Evolutionary conservation across 2,888 invertebrate species (phyloP), one percentile per base, ranked within the genome.

Genomic region (Epicampocera succincta): DNA sequence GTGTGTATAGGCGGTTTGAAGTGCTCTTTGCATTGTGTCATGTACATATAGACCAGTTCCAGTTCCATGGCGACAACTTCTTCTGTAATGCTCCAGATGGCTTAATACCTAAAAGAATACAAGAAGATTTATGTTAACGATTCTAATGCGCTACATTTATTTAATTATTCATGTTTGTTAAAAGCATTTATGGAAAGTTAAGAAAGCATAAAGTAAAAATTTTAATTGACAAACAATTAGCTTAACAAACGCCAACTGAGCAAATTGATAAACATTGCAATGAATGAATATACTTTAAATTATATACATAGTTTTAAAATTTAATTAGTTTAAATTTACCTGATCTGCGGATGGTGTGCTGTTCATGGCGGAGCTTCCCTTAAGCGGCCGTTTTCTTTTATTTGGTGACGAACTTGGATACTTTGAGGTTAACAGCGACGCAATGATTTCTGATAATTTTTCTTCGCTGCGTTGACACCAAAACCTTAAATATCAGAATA

Each of bases 381-480:
- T 95, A 15, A 93, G 93, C 13, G 95, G 93, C 63, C 97, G 93
- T 95, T 98, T 98, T 92, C 97, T 93, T 90, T 98, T 98, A 88
- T 96, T 97, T 8, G 98, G 98, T 84, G 96, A 96, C 40, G 96
- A 96, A 76, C 95, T 95, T 69, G 97, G 96, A 91, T 96, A 96
- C 88, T 96, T 93, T 83, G 95, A 95, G 88, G 94, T 96, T 87
- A 97, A 92, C 79, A 97, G 91, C 86, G 94, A 94, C 61, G 95
- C 95, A 80, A 97, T 93, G 84, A 96, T 92, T 91, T 96, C 96
- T 5, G 94, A 96, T 78, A 96, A 93, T 90, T 96, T 96, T 87
- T 98, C 97, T 87, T 98, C 97, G 88, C 95, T 95, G 87, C 97
- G 96, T 87, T 97, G 95, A 91, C 97, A 98, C 99, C 98, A 99